Percentiles rank a stretch among this genome's conserved stretches.
phyloP scores from a whole-genome alignment of 2,113 vertebrate genomes.

The Carassius auratus region DNA sequence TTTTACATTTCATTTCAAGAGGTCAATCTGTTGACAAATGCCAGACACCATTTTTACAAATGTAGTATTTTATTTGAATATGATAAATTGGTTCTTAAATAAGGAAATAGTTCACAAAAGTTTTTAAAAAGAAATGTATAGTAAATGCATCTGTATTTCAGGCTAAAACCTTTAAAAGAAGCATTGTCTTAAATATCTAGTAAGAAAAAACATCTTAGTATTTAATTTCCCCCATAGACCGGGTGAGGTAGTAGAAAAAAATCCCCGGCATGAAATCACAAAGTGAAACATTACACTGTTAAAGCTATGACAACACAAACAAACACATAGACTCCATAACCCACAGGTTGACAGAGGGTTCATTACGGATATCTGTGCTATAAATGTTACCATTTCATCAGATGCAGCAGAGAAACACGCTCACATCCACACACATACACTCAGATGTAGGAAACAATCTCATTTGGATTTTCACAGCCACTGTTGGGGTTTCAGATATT shows the following conservation, averaged over 20 bases:
- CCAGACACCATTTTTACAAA: conserved; percentile 57
- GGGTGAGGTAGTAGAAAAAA: conserved; percentile 88
- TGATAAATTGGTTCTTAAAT: conserved; percentile 72
- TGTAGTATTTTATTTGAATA: conserved; percentile 65
- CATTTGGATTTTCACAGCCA: conserved; percentile 40
- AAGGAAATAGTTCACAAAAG: conserved; percentile 60
- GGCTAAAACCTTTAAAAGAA: conserved; percentile 62
- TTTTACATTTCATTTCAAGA: background rate
- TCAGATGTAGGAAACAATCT: conserved; percentile 6
- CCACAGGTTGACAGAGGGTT: background rate
- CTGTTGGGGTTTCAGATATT: conserved; percentile 35
- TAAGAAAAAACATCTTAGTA: conserved; percentile 19
- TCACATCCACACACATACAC: background rate
- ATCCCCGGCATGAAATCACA: conserved; percentile 60
- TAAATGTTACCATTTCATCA: conserved; percentile 40
- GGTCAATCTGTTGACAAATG: conserved; percentile 35
- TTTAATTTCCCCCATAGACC: conserved; percentile 65
- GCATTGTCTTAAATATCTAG: conserved; percentile 45
- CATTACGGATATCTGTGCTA: conserved; percentile 12
- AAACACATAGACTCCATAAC: conserved; percentile 18
- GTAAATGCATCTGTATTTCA: conserved; percentile 54
- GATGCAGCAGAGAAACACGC: conserved; percentile 13
- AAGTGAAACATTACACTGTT: conserved; percentile 42
- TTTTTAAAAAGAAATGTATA: conserved; percentile 1
- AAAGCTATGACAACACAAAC: conserved; percentile 38